Base-by-base conservation (phyloP, 2,113 vertebrate species). In the Coryphaenoides rupestris region DNA sequence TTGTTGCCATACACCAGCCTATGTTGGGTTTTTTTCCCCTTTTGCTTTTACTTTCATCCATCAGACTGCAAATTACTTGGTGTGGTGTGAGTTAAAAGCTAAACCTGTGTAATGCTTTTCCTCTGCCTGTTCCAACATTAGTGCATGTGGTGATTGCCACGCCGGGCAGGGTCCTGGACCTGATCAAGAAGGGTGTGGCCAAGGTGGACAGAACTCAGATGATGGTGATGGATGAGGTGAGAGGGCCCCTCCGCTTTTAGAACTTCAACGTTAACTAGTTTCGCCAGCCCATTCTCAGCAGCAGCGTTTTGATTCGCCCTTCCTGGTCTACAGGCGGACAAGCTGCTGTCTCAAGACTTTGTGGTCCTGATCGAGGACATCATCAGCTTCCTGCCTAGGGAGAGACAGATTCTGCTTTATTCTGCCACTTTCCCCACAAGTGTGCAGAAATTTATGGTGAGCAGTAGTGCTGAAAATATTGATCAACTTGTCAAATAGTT, bases 221-320 rank as follows among this genome's bases (percentile, higher is more conserved):
- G 72, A 71, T 89, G 78, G 87, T 90, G 68, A 90, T 90, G 89
- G 89, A 90, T 66, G 89, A 90, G 86, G 89, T 89, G 58, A 63
- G 85, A 22, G 4, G 4, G 9, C 1, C 12, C 54, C 1, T 14
- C 19, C 54, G 23, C 7, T 10, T 21, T 9, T 10, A 22, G 33
- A 40, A 9, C 33, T 2, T 7, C 13, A 40, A 12, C 33, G 13
- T 40, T 40, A 40, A 40, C 33, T n/a, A n/a, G n/a, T n/a, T n/a
- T n/a, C n/a, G n/a, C n/a, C n/a, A n/a, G n/a, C n/a, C n/a, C n/a
- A n/a, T n/a, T n/a, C n/a, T n/a, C n/a, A 10, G 10, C 28, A 10
- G 13, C 33, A 40, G 33, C 33, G 9, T 40, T 40, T 40, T 40
- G 1, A 40, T 40, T 40, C 7, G 40, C 26, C 33, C 14, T 16